Evolutionary conservation across 2,797 vertebrate species (phyloP).

Genomic region (Merluccius polli): DNA sequence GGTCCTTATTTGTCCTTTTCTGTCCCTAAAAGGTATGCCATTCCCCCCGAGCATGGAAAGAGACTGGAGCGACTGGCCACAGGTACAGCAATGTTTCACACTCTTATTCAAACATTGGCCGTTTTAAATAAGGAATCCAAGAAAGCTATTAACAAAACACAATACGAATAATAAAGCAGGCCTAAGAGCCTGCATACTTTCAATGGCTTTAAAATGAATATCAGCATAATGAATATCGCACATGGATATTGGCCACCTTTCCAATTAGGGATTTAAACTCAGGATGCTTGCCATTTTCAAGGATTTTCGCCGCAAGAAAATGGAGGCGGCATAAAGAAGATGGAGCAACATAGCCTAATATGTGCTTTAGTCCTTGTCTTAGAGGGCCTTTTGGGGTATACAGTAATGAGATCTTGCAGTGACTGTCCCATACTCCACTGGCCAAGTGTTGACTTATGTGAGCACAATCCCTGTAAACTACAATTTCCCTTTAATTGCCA

Average conservation of each 20-base stretch:
- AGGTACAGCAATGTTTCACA: constrained; percentile 55
- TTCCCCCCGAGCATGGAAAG: constrained; percentile 79
- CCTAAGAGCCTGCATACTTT: neutral
- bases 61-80: constrained; percentile 77
- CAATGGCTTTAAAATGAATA: neutral
- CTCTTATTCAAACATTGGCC: neutral
- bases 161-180: neutral
- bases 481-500: constrained; percentile 1
- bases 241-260: neutral
- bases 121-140: neutral
- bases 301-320: neutral
- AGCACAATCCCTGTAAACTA: neutral
- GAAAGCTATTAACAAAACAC: neutral
- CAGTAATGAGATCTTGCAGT: constrained; percentile 2
- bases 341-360: neutral
- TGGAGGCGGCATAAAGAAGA: neutral
- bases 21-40: constrained; percentile 70
- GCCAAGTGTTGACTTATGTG: neutral
- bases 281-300: neutral
- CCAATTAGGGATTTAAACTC: neutral
- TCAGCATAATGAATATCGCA: neutral
- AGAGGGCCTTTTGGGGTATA: neutral
- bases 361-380: neutral
- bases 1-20: neutral
- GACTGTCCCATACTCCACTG: neutral